These are phyloP conservation scores for Buphagus erythrorhynchus DNA, from an alignment of 2,797 vertebrate species.

Conservation along the genomic window DNA sequence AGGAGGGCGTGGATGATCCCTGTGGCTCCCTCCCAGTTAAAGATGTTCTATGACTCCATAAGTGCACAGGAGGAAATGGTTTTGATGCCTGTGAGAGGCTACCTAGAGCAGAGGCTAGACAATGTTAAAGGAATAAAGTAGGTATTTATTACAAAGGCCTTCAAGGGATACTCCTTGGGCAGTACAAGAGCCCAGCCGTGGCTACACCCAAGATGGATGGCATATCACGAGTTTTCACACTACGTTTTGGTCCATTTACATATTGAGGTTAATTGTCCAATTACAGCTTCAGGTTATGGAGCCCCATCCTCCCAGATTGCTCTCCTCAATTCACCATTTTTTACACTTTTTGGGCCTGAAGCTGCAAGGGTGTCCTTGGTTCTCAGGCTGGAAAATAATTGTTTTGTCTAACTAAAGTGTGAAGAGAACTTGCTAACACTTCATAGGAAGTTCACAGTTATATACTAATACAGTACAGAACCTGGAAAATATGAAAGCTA, in stretches of 20 bases:
- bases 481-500: not conserved
- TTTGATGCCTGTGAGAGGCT: not conserved
- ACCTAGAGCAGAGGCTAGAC: not conserved
- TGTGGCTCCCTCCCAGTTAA: not conserved
- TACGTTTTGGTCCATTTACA: not conserved
- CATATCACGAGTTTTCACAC: not conserved
- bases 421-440: not conserved
- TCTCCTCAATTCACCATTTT: not conserved
- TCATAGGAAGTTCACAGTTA: not conserved
- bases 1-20: not conserved
- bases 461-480: not conserved
- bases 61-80: not conserved
- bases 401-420: not conserved
- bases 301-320: not conserved
- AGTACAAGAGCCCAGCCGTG: not conserved
- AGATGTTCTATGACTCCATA: accelerated
- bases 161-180: not conserved
- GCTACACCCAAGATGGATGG: not conserved
- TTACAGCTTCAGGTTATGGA: not conserved
- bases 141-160: not conserved
- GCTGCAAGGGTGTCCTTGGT: not conserved
- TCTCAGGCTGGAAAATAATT: not conserved
- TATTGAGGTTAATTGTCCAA: not conserved
- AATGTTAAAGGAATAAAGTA: not conserved
- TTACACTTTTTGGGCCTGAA: not conserved